phyloP scores from a whole-genome alignment of 1,140 invertebrate species.

The Drosophila trapezifrons region DNA sequence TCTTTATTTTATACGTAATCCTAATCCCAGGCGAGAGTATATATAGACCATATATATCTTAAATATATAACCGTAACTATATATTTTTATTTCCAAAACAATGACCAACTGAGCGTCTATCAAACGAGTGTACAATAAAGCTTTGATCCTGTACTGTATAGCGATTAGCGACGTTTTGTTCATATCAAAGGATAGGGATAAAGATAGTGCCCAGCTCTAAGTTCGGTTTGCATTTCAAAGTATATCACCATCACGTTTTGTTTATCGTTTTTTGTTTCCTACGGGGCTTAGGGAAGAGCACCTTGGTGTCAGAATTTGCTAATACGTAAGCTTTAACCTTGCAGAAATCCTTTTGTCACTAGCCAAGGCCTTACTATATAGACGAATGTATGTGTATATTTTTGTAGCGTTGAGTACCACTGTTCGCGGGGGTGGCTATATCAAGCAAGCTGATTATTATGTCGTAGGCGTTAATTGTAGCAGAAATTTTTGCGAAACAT shows the following conservation, averaged over 20 bases:
- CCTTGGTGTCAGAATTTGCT: conserved; percentile 9
- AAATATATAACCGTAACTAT: conserved; percentile 47
- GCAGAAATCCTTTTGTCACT: conserved; percentile 41
- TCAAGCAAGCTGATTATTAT: conserved; percentile 38
- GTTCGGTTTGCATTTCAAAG: conserved; percentile 37
- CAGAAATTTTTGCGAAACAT: conserved; percentile 73
- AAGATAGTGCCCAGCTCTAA: conserved; percentile 1
- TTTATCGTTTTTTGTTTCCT: conserved; percentile 24
- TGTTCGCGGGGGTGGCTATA: conserved; percentile 13
- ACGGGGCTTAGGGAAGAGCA: conserved; percentile 25
- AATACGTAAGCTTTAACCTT: conserved; percentile 42
- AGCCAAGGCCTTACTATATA: conserved; percentile 51
- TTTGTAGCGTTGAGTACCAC: conserved; percentile 59
- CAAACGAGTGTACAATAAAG: conserved; percentile 56
- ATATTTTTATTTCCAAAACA: conserved; percentile 52
- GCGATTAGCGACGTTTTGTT: conserved; percentile 24
- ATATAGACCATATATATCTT: conserved; percentile 54
- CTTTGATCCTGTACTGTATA: conserved; percentile 19
- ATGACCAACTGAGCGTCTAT: conserved; percentile 68
- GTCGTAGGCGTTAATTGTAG: conserved; percentile 67
- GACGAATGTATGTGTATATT: conserved; percentile 71
- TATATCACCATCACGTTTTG: conserved; percentile 12
- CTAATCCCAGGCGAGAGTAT: conserved; percentile 29
- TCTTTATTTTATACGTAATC: conserved; percentile 61
- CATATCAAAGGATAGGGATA: conserved; percentile 44